A percentile compares a stretch with the other conserved stretches of the same genome.
Conservation (phyloP, 53 echinoderm and acorn worm genomes). For the Luidia sarsii region DNA sequence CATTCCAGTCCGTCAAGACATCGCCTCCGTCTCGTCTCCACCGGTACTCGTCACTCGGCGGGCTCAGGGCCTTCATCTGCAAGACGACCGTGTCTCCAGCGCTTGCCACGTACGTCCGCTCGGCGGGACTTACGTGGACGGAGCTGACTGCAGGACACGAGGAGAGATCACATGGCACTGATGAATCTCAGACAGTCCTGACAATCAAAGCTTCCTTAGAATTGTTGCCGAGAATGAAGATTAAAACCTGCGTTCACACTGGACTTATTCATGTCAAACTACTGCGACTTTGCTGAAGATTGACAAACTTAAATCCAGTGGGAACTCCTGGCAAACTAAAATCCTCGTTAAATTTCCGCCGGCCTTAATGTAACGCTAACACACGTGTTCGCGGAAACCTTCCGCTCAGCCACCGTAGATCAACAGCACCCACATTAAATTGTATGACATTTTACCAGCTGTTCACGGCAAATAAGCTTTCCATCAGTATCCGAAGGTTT, state of each 20-base stretch:
- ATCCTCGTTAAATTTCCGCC: too few species aligned
- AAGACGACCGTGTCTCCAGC: neutral
- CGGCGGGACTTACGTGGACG: neutral
- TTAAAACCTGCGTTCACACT: neutral
- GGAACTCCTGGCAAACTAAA: neutral
- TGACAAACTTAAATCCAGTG: neutral
- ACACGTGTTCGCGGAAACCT: too few species aligned
- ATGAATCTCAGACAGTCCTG: neutral
- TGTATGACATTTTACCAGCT: too few species aligned
- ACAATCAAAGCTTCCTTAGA: neutral
- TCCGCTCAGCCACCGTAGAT: too few species aligned
- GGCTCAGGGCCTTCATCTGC: neutral
- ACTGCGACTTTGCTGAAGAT: neutral
- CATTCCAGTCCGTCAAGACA: too few species aligned
- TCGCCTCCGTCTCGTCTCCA: neutral
- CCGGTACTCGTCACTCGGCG: neutral
- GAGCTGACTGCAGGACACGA: neutral
- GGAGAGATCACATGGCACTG: neutral
- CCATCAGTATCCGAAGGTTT: too few species aligned
- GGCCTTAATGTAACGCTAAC: too few species aligned
- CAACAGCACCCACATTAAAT: too few species aligned
- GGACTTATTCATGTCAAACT: neutral
- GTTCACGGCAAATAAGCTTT: too few species aligned
- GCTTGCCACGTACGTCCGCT: neutral
- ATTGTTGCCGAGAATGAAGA: neutral